These are phyloP conservation scores for Anastrepha obliqua DNA, from an alignment of 1,140 invertebrate genomes.

Conservation along the genomic window DNA sequence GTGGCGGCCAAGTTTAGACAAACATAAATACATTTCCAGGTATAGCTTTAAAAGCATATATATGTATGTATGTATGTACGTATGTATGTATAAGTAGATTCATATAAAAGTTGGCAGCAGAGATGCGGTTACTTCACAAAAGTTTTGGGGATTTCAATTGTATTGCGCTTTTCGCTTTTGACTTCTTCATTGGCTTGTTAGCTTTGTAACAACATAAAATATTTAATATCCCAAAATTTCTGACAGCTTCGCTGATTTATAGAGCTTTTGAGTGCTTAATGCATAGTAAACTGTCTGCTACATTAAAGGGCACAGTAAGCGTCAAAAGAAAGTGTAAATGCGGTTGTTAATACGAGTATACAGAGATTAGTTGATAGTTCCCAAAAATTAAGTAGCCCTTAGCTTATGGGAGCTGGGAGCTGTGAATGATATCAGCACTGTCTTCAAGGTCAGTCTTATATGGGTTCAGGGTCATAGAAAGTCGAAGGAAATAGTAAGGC, in stretches of 20 bases:
- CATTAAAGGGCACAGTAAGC: neutral
- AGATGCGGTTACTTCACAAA: neutral
- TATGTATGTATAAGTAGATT: neutral
- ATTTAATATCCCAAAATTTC: conserved; percentile 27
- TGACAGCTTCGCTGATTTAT: conserved; percentile 33
- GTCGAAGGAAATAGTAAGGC: too few relatives aligned
- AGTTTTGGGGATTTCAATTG: neutral
- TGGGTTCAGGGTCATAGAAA: too few relatives aligned
- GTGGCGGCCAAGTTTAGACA: neutral
- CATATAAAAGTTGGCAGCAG: neutral
- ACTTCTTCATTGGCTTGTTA: neutral
- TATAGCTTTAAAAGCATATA: neutral
- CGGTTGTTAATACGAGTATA: too few relatives aligned
- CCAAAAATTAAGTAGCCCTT: too few relatives aligned
- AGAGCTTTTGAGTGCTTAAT: neutral
- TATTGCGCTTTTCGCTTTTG: neutral
- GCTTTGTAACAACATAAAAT: neutral
- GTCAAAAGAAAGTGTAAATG: neutral
- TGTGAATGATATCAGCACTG: too few relatives aligned
- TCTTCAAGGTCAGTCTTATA: too few relatives aligned
- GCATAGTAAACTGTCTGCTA: neutral
- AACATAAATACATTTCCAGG: neutral
- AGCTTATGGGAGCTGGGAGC: too few relatives aligned
- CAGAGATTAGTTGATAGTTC: too few relatives aligned
- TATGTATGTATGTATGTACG: neutral